phyloP scores from a whole-genome alignment of 1,140 invertebrate species.

The Physella acuta region DNA sequence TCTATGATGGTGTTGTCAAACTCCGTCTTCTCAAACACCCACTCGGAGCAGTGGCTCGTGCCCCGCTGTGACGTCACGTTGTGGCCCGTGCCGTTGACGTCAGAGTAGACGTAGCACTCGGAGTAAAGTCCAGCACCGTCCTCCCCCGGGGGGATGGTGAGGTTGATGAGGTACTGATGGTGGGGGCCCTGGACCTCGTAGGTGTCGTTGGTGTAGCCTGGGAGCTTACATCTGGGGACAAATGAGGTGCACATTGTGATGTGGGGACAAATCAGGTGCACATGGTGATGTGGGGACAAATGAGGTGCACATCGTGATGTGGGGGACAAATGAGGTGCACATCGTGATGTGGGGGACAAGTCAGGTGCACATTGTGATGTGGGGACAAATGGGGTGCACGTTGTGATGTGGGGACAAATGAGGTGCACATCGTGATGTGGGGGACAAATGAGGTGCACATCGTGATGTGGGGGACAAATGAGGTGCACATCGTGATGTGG shows the following conservation, averaged over 20 bases:
- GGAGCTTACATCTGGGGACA: constrained; percentile 33
- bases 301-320: too few species aligned
- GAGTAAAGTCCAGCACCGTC: constrained; percentile 13
- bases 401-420: too few species aligned
- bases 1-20: constrained; percentile 31
- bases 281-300: too few species aligned
- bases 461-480: too few species aligned
- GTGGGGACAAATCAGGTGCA: not conserved
- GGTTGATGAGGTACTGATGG: constrained; percentile 32
- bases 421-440: too few species aligned
- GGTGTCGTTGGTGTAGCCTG: constrained; percentile 35
- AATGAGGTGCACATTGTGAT: not conserved
- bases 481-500: too few species aligned
- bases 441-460: too few species aligned
- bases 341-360: too few species aligned
- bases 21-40: constrained; percentile 40
- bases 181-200: constrained; percentile 29
- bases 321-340: too few species aligned
- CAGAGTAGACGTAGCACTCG: constrained; percentile 29
- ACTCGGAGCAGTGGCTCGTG: constrained; percentile 29
- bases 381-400: too few species aligned
- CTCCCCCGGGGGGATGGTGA: constrained; percentile 33
- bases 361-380: too few species aligned
- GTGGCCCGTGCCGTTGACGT: constrained; percentile 4
- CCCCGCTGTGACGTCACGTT: constrained; percentile 7